phyloP scores from a whole-genome alignment of 2,888 invertebrate genomes.

The Thyatira batis region DNA sequence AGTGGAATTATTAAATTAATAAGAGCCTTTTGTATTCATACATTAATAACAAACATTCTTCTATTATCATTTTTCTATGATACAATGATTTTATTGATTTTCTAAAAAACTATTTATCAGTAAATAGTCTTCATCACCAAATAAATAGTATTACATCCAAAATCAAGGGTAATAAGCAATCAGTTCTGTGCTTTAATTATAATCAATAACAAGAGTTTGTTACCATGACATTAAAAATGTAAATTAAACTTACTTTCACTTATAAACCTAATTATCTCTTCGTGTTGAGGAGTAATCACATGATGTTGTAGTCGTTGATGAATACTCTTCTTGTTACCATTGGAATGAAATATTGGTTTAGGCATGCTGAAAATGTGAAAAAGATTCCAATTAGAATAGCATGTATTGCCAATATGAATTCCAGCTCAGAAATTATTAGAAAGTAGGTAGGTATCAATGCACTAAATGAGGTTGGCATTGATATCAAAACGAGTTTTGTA shows the following conservation, averaged over 20 bases:
- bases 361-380: slow-evolving; percentile 84
- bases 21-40: not conserved
- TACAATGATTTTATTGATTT: too few species aligned
- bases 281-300: slow-evolving; percentile 89
- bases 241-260: slow-evolving; percentile 88
- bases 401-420: not conserved
- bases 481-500: slow-evolving; percentile 5
- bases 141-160: too few species aligned
- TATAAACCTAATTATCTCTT: slow-evolving; percentile 93
- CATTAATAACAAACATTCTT: too few species aligned
- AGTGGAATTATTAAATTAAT: slow-evolving; percentile 7
- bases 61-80: too few species aligned
- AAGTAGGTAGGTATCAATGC: not conserved
- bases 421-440: not conserved
- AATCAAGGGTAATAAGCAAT: too few species aligned
- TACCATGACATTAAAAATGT: not conserved
- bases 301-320: slow-evolving; percentile 83
- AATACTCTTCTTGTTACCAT: slow-evolving; percentile 84
- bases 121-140: too few species aligned
- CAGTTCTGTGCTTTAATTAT: not conserved
- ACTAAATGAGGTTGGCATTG: slow-evolving; percentile 8
- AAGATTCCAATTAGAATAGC: slow-evolving; percentile 9
- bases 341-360: slow-evolving; percentile 90
- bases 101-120: too few species aligned
- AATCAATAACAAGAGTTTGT: not conserved